Percentiles rank a stretch among this genome's conserved stretches.
Evolutionary conservation across 2,113 vertebrate species (phyloP).

Genomic region (Toxostoma redivivum): DNA sequence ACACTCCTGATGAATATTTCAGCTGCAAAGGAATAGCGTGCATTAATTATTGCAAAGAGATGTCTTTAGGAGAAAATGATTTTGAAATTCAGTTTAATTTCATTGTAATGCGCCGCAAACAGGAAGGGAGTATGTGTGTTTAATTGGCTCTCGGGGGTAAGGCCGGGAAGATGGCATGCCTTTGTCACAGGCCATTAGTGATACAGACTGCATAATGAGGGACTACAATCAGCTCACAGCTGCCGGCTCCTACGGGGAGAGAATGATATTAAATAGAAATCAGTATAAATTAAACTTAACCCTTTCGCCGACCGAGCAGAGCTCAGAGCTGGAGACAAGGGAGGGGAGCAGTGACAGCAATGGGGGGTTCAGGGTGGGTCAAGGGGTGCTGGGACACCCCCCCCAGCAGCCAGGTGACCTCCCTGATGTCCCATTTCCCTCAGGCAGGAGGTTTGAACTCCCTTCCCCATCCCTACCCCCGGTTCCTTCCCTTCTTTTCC

Average conservation of each 20-base stretch:
- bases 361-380: background rate
- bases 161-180: conserved; percentile 84
- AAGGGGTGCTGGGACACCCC: background rate
- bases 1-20: conserved; percentile 54
- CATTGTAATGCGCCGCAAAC: conserved; percentile 72
- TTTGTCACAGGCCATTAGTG: conserved; percentile 96
- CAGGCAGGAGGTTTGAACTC: background rate
- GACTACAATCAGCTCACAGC: conserved; percentile 86
- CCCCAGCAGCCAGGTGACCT: background rate
- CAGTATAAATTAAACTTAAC: conserved; percentile 76
- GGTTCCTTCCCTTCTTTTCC: background rate
- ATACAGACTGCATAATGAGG: conserved; percentile 88
- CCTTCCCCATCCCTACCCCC: background rate
- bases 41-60: conserved; percentile 79
- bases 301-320: conserved; percentile 48
- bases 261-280: conserved; percentile 75
- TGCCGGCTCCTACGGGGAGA: conserved; percentile 74
- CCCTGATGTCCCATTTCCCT: background rate
- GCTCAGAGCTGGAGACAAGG: background rate
- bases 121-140: conserved; percentile 76
- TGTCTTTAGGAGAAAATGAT: conserved; percentile 76
- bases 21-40: conserved; percentile 62
- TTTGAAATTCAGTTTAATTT: conserved; percentile 77
- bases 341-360: background rate
- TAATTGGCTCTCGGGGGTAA: conserved; percentile 91